Evolutionary conservation across 1,140 invertebrate genomes (phyloP), one percentile per base, ranked within the genome.

Genomic region (Centruroides sculpturatus): DNA sequence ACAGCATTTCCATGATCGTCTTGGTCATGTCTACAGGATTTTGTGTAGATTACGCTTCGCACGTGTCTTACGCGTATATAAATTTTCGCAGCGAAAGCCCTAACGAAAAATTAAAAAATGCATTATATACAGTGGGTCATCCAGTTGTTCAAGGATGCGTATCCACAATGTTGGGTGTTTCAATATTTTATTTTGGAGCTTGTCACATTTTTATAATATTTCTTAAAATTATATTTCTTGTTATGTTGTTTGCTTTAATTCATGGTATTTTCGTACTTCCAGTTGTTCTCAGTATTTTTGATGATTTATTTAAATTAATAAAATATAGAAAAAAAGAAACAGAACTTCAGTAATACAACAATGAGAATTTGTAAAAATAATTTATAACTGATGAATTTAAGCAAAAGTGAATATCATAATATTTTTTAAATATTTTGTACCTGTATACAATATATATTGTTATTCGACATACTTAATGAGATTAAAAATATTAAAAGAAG

Each of bases 1-100:
- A 96, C 72, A 92, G 92, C 6, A 94, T 98, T 67, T 96, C 92
- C 0, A 98, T 97, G 93, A 96, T 98, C 48, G 96, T 97, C 69
- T 78, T 98, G 3, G 96, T 98, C 56, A 96, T 98, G 91, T 95
- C 92, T 69, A 94, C 97, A 49, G 94, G 94, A 52, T 97, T 97
- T 75, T 94, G 90, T 5, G 92, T 98, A 0, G 93, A 98, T 70
- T 98, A 95, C 71, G 92, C 91, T 0, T 93, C 92, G 4, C 93
- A 98, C 69, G 95, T 97, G 53, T 94, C 91, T 66, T 96, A 97
- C 70, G 90, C 90, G 0, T 97, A 92, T 72, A 92, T 97, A 84
- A 85, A 88, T 35, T 91, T 88, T 1, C 65, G 69, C 12, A 64
- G 70, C 8, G 59, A 64, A 58, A 60, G 66, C 49, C 59, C 67